Evolutionary conservation across 2,888 invertebrate genomes (phyloP).

Genomic region (Phortica okadai): DNA sequence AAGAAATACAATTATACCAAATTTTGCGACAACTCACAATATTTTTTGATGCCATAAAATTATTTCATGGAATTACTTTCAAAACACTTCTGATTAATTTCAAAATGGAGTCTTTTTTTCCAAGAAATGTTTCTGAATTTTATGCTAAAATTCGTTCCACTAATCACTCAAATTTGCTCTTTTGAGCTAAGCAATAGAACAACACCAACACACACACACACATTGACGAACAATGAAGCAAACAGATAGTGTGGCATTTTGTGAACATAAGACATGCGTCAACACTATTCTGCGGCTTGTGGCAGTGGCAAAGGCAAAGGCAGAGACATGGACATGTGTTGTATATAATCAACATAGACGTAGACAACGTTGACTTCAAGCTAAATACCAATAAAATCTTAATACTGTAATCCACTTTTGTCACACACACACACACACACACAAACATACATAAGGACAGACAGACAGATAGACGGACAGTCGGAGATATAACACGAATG

Average conservation of each 20-base stretch:
- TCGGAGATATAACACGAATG: background rate
- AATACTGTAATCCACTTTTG: slow-evolving; percentile 70
- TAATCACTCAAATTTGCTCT: too few species aligned
- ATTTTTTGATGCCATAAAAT: too few species aligned
- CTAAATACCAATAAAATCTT: slow-evolving; percentile 67
- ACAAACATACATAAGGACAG: background rate
- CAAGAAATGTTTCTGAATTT: too few species aligned
- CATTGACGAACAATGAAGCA: background rate
- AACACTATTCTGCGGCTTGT: too few species aligned
- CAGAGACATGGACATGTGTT: background rate
- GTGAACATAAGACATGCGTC: too few species aligned
- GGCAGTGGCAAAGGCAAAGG: background rate
- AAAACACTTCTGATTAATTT: too few species aligned
- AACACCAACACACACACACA: background rate
- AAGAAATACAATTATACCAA: too few species aligned
- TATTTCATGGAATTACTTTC: too few species aligned
- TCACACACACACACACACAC: slow-evolving; percentile 18
- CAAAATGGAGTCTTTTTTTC: too few species aligned
- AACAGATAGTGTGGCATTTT: too few species aligned
- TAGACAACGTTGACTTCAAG: slow-evolving; percentile 57
- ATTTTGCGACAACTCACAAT: too few species aligned
- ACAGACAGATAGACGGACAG: background rate
- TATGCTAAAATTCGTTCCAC: too few species aligned
- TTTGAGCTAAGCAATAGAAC: background rate
- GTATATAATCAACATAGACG: background rate